These are phyloP conservation scores for Syrphus vitripennis DNA, from an alignment of 2,888 invertebrate genomes.

Conservation along the genomic window DNA sequence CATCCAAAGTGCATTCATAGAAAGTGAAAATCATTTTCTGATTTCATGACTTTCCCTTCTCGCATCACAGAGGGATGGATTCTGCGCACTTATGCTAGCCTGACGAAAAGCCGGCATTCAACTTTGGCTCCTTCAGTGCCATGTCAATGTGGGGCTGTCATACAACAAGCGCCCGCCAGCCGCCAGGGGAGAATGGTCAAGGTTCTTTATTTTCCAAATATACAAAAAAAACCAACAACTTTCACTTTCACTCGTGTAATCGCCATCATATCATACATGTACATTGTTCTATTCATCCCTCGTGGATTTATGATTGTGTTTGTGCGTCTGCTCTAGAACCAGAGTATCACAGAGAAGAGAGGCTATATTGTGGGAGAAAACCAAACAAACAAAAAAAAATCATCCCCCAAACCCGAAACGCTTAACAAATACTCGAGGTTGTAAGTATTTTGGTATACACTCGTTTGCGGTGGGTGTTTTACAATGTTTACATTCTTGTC, in stretches of 20 bases:
- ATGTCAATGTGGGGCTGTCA: neutral
- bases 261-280: conserved; percentile 44
- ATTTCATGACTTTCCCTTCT: conserved; percentile 72
- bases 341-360: neutral
- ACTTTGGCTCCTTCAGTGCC: conserved; percentile 7
- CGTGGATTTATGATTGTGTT: conserved; percentile 72
- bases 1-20: conserved; percentile 56
- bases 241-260: conserved; percentile 74
- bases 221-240: conserved; percentile 49
- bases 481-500: conserved; percentile 71
- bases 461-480: conserved; percentile 69
- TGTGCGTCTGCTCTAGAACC: conserved; percentile 46
- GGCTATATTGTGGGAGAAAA: neutral
- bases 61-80: conserved; percentile 37
- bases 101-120: conserved; percentile 62
- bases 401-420: conserved; percentile 60
- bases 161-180: neutral
- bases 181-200: conserved; percentile 76
- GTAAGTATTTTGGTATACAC: conserved; percentile 70
- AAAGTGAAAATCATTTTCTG: conserved; percentile 64
- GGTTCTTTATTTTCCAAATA: conserved; percentile 77
- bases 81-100: conserved; percentile 72
- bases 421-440: conserved; percentile 54
- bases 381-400: conserved; percentile 17
- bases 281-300: conserved; percentile 72